These are phyloP conservation scores for Drosophila yooni DNA, from an alignment of 2,888 invertebrate genomes.

Conservation along the genomic window DNA sequence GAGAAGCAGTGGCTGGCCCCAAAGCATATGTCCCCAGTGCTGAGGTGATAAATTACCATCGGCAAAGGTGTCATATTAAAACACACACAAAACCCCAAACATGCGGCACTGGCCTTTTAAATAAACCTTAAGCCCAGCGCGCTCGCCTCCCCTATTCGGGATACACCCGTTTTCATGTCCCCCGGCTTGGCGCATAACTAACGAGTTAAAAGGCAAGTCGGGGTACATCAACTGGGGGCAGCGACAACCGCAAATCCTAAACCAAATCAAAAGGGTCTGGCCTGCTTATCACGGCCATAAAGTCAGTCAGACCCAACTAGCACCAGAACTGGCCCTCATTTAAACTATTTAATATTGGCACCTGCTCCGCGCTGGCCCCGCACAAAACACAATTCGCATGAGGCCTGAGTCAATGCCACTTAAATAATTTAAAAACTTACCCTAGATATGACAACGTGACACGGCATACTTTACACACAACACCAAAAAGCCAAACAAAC, in stretches of 20 bases:
- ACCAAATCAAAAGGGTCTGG: constrained; percentile 78
- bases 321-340: constrained; percentile 43
- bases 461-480: constrained; percentile 6
- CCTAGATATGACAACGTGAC: constrained; percentile 34
- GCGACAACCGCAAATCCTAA: constrained; percentile 77
- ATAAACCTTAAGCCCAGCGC: constrained; percentile 72
- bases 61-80: constrained; percentile 81
- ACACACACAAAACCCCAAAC: constrained; percentile 76
- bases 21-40: constrained; percentile 73
- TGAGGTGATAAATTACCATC: constrained; percentile 79
- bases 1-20: constrained; percentile 10
- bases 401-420: constrained; percentile 36
- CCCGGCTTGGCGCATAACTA: constrained; percentile 69
- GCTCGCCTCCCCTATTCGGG: constrained; percentile 7
- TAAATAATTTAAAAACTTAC: constrained; percentile 66
- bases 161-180: constrained; percentile 24
- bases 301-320: constrained; percentile 51
- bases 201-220: constrained; percentile 72
- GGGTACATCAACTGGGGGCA: constrained; percentile 31
- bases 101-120: constrained; percentile 78
- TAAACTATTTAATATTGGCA: constrained; percentile 78
- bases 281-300: constrained; percentile 80
- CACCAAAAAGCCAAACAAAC: neutral
- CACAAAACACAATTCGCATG: constrained; percentile 15
- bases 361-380: constrained; percentile 50